Conservation (phyloP, 2,113 vertebrate species). For the Albula glossodonta region DNA sequence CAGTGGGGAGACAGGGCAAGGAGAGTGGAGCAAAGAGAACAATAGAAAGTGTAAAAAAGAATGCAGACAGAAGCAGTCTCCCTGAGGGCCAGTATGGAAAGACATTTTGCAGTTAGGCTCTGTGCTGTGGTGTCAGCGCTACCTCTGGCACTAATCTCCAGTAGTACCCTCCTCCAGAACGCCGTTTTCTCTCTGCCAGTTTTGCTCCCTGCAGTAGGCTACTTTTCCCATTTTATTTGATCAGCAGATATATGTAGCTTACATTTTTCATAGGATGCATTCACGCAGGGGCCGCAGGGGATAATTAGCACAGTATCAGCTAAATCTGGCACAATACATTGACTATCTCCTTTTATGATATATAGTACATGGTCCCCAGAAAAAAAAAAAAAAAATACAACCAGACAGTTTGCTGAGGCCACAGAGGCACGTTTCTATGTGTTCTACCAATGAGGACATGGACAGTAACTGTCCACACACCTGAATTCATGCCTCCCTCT, state of each 20-base stretch:
- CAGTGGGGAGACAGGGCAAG: background rate
- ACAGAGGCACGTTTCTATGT: too few species aligned
- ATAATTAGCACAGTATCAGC: too few species aligned
- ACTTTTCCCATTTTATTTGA: background rate
- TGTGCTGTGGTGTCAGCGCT: background rate
- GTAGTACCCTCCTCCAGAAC: background rate
- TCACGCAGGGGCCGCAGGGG: too few species aligned
- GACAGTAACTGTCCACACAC: too few species aligned
- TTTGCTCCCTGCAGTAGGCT: background rate
- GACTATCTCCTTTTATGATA: too few species aligned
- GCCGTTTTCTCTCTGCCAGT: background rate
- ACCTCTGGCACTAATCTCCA: background rate
- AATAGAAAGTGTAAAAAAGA: slow-evolving; percentile 2
- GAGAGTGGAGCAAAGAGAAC: background rate
- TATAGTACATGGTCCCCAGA: too few species aligned
- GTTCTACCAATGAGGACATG: too few species aligned
- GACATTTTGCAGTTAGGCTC: background rate
- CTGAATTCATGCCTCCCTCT: too few species aligned
- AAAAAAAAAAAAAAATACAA: too few species aligned
- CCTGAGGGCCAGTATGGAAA: background rate
- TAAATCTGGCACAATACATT: too few species aligned
- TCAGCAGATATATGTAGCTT: background rate
- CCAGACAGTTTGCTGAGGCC: too few species aligned
- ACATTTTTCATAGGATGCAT: background rate
- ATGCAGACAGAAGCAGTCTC: background rate